These are phyloP conservation scores for Pseudorhiza aurosa DNA, from an alignment of 30 jellyfish, hydroid and myxozoan genomes.

Conservation along the genomic window DNA sequence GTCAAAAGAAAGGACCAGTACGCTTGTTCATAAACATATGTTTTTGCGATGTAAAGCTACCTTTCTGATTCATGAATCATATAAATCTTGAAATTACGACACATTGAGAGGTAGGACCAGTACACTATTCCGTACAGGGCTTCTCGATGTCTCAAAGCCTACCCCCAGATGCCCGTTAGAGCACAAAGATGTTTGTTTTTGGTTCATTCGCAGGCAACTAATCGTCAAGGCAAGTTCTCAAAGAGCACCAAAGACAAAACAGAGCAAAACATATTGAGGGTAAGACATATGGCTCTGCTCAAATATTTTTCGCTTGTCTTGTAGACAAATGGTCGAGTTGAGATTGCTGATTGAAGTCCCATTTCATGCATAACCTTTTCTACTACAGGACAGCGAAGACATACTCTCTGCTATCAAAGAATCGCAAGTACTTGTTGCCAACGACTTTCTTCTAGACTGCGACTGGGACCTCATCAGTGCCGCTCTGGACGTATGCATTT, in stretches of 20 bases:
- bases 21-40: too few relatives aligned
- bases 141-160: too few relatives aligned
- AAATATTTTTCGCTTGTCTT: not conserved
- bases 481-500: slow-evolving; percentile 75
- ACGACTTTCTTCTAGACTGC: slow-evolving; percentile 76
- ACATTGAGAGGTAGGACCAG: too few relatives aligned
- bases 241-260: slow-evolving; percentile 62
- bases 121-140: too few relatives aligned
- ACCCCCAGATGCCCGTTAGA: too few relatives aligned
- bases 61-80: too few relatives aligned
- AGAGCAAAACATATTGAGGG: slow-evolving; percentile 52
- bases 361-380: too few relatives aligned
- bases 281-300: not conserved
- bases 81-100: too few relatives aligned
- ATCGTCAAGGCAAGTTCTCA: slow-evolving; percentile 57
- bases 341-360: not conserved
- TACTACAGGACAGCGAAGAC: slow-evolving; percentile 87
- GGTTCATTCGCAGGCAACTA: slow-evolving; percentile 43
- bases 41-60: too few relatives aligned
- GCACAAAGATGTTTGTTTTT: too few relatives aligned
- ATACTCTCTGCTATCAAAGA: slow-evolving; percentile 89
- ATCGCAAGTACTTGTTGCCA: slow-evolving; percentile 64
- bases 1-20: too few relatives aligned
- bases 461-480: slow-evolving; percentile 97
- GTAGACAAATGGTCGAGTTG: not conserved